Evolutionary conservation across 2,797 vertebrate genomes (phyloP).

Genomic region (Arremon brunneinucha): DNA sequence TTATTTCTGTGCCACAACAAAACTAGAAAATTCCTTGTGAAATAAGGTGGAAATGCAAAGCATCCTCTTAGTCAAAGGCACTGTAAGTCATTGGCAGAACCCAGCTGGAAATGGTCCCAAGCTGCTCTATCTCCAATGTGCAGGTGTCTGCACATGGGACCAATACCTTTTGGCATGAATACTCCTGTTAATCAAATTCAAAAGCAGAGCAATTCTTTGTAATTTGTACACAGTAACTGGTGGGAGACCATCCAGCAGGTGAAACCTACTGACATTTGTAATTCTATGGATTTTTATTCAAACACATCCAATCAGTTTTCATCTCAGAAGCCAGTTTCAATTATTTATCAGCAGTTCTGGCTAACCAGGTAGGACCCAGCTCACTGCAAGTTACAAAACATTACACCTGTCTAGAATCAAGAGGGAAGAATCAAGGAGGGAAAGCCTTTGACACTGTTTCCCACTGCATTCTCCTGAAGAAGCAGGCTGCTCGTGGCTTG

Average conservation of each 20-base stretch:
- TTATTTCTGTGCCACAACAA: constrained; percentile 4
- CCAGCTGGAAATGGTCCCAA: background rate
- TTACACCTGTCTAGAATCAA: background rate
- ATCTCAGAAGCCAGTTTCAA: background rate
- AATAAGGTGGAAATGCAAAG: background rate
- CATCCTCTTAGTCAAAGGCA: background rate
- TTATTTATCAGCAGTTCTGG: background rate
- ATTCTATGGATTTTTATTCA: background rate
- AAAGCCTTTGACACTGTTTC: background rate
- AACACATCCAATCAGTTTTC: background rate
- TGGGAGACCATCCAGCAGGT: background rate
- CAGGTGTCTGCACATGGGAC: constrained; percentile 8
- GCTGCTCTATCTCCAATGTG: background rate
- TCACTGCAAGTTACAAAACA: background rate
- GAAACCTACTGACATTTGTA: background rate
- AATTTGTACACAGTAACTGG: background rate
- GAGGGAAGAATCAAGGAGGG: accelerated
- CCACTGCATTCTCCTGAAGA: background rate
- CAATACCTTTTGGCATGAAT: background rate
- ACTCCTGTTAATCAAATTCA: background rate
- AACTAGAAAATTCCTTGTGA: background rate
- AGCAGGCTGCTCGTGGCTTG: background rate
- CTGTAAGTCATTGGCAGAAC: background rate
- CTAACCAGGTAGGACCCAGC: accelerated
- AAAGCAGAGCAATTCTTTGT: background rate